These are phyloP conservation scores for Vulpes lagopus DNA, from an alignment of 2,113 vertebrate genomes.

Conservation along the genomic window DNA sequence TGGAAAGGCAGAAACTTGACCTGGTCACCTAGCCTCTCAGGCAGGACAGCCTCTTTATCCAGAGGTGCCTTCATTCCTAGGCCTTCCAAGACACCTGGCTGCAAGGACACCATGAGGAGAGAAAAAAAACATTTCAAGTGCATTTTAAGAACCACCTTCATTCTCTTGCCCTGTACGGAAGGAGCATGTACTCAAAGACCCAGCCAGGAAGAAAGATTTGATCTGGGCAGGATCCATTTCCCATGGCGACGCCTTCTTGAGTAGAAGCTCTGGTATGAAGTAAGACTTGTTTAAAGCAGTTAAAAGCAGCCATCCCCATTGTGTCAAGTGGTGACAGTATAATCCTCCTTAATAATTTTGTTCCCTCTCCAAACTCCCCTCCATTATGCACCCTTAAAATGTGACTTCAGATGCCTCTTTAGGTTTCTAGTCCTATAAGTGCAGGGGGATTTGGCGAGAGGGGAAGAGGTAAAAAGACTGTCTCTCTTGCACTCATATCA, in stretches of 20 bases:
- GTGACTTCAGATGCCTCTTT: slow-evolving; percentile 76
- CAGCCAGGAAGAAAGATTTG: slow-evolving; percentile 83
- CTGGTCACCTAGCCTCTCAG: neutral
- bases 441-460: slow-evolving; percentile 66
- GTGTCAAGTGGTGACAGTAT: slow-evolving; percentile 86
- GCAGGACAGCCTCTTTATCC: neutral
- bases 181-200: slow-evolving; percentile 83
- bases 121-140: slow-evolving; percentile 77
- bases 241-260: slow-evolving; percentile 87
- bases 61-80: slow-evolving; percentile 65
- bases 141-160: slow-evolving; percentile 77
- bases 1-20: neutral
- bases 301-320: slow-evolving; percentile 86
- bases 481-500: neutral
- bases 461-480: neutral
- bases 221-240: slow-evolving; percentile 85
- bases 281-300: slow-evolving; percentile 87
- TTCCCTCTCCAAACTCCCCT: slow-evolving; percentile 81
- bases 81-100: slow-evolving; percentile 79
- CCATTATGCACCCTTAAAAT: slow-evolving; percentile 83
- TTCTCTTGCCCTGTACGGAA: slow-evolving; percentile 69
- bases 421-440: slow-evolving; percentile 78
- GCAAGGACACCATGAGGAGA: slow-evolving; percentile 81
- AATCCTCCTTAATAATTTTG: slow-evolving; percentile 86
- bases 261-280: slow-evolving; percentile 88